These are phyloP conservation scores for Zele albiditarsus DNA, from an alignment of 2,888 invertebrate genomes.

Conservation along the genomic window DNA sequence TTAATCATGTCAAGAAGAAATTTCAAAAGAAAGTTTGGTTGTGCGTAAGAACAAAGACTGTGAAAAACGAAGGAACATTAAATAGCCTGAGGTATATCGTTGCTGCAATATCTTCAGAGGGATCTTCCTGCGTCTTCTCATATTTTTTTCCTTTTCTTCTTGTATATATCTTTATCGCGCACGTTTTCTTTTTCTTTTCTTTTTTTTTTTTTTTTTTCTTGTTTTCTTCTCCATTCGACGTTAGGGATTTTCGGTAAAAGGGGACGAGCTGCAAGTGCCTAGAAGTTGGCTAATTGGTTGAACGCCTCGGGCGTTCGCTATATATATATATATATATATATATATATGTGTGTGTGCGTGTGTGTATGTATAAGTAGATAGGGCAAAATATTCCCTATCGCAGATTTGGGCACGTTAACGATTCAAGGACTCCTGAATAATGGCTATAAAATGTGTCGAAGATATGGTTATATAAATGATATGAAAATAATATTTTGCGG, in stretches of 20 bases:
- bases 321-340: conserved; percentile 28
- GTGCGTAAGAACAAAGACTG: conserved; percentile 2
- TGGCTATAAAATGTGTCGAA: background rate
- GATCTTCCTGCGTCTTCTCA: conserved; percentile 26
- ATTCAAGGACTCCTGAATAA: background rate
- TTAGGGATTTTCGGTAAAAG: conserved; percentile 43
- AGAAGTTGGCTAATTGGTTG: conserved; percentile 70
- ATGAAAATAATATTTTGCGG: background rate
- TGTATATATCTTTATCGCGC: conserved; percentile 27
- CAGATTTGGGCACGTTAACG: conserved; percentile 4
- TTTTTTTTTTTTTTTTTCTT: conserved; percentile 10
- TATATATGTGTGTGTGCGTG: background rate
- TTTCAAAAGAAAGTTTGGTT: conserved; percentile 19
- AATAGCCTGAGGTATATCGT: conserved; percentile 23
- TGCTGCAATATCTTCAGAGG: conserved; percentile 19
- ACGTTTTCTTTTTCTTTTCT: conserved; percentile 33
- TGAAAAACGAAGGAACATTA: conserved; percentile 21
- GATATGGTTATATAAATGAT: background rate
- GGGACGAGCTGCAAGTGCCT: conserved; percentile 57
- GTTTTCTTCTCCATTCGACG: conserved; percentile 42
- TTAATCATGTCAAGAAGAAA: conserved; percentile 12
- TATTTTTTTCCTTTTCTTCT: conserved; percentile 31
- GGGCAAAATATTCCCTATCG: conserved; percentile 4
- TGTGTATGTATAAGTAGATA: background rate
- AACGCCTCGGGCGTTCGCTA: conserved; percentile 64